These are phyloP conservation scores for Motacilla tschutschensis DNA, from an alignment of 2,113 vertebrate genomes.

Conservation along the genomic window DNA sequence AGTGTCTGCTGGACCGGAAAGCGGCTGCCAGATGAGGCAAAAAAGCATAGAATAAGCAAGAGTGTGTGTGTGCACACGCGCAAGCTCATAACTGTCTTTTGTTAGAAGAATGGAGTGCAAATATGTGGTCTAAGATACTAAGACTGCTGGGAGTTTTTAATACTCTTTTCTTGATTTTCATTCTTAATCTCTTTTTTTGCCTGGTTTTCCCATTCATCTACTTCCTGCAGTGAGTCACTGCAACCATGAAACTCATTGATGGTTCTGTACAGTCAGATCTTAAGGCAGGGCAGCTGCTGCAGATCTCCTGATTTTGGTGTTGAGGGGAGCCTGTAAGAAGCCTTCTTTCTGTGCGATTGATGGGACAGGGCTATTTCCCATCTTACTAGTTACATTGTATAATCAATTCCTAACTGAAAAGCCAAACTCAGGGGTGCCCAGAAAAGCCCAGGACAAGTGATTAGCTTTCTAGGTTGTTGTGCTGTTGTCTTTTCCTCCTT, in stretches of 20 bases:
- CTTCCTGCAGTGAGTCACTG: not conserved
- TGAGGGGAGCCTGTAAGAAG: not conserved
- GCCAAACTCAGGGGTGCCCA: not conserved
- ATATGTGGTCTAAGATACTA: constrained; percentile 62
- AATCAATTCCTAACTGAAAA: not conserved
- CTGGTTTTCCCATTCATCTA: not conserved
- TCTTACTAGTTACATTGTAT: not conserved
- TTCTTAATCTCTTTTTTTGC: constrained; percentile 6
- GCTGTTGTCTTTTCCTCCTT: not conserved
- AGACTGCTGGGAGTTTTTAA: not conserved
- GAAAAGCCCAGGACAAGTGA: not conserved
- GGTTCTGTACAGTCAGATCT: not conserved
- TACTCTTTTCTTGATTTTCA: not conserved
- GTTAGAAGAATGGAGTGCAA: constrained; percentile 62
- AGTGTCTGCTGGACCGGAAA: constrained; percentile 93
- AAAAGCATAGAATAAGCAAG: constrained; percentile 81
- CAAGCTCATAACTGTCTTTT: constrained; percentile 63
- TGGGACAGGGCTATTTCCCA: not conserved
- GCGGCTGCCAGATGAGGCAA: constrained; percentile 92
- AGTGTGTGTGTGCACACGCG: not conserved
- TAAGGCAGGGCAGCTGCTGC: not conserved
- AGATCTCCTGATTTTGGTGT: not conserved
- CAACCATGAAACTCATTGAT: not conserved
- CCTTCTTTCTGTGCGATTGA: not conserved
- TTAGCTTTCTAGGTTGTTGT: not conserved